These are phyloP conservation scores for Centropyge bicolor DNA, from an alignment of 2,797 vertebrate genomes.

Conservation along the genomic window DNA sequence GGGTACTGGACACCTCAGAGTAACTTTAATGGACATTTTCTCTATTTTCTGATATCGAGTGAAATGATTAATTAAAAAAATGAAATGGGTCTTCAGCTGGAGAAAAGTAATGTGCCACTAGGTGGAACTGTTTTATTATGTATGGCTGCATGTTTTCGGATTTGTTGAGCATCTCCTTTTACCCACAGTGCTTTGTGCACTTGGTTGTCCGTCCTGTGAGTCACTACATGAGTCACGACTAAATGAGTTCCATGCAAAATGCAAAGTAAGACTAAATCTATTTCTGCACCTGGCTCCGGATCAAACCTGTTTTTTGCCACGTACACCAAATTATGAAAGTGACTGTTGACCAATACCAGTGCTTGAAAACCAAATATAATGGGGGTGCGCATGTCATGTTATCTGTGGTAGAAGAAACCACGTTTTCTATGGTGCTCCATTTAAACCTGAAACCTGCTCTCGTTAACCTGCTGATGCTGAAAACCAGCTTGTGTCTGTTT, in stretches of 20 bases:
- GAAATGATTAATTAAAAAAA: neutral
- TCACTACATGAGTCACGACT: neutral
- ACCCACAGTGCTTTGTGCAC: neutral
- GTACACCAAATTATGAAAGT: neutral
- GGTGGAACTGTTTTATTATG: slow-evolving; percentile 27
- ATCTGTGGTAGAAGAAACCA: slow-evolving; percentile 2
- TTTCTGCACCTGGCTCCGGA: slow-evolving; percentile 13
- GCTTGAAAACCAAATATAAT: neutral
- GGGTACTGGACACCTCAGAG: neutral
- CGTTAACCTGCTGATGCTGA: neutral
- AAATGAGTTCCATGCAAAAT: neutral
- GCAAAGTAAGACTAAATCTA: neutral
- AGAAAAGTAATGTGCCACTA: slow-evolving; percentile 21
- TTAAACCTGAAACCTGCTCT: neutral
- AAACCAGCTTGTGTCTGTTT: neutral
- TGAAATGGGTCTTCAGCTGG: neutral
- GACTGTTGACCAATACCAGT: neutral
- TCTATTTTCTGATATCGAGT: neutral
- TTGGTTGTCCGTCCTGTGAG: neutral
- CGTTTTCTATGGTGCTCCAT: slow-evolving; percentile 7
- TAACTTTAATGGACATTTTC: neutral
- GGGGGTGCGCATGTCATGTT: neutral
- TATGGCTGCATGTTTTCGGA: neutral
- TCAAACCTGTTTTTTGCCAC: neutral
- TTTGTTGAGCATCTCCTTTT: neutral